Evolutionary conservation across 2,113 vertebrate genomes (phyloP).

Genomic region (Raja brachyura): DNA sequence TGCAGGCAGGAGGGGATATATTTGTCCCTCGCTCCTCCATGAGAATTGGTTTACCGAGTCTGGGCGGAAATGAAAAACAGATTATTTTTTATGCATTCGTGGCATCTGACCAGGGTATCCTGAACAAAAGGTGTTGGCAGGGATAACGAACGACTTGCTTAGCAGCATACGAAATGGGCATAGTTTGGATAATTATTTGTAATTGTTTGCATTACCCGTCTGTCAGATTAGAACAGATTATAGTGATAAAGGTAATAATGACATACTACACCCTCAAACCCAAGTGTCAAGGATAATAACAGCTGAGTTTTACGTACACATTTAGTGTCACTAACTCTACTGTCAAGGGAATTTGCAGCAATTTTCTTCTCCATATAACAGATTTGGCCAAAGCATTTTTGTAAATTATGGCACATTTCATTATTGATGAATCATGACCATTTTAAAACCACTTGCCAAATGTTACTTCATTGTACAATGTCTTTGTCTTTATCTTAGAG

Average conservation of each 20-base stretch:
- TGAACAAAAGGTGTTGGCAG: neutral
- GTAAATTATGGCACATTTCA: neutral
- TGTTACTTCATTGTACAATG: neutral
- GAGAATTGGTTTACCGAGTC: neutral
- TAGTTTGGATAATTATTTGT: neutral
- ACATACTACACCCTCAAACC: neutral
- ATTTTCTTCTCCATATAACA: neutral
- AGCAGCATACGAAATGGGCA: neutral
- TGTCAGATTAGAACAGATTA: constrained; percentile 12
- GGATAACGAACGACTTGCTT: neutral
- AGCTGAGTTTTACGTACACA: neutral
- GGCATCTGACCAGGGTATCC: neutral
- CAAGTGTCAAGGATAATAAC: neutral
- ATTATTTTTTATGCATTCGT: neutral
- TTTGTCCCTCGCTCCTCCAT: neutral
- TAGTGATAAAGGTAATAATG: neutral
- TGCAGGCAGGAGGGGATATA: no score
- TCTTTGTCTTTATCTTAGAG: neutral
- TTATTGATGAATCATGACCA: constrained; percentile 6
- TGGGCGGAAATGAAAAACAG: neutral
- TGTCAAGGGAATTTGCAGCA: neutral
- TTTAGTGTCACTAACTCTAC: neutral
- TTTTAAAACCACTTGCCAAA: constrained; percentile 1
- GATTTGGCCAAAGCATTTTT: neutral
- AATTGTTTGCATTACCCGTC: neutral